Conservation (phyloP, 1,140 invertebrate genomes). For the Trigoniulus corallinus region DNA sequence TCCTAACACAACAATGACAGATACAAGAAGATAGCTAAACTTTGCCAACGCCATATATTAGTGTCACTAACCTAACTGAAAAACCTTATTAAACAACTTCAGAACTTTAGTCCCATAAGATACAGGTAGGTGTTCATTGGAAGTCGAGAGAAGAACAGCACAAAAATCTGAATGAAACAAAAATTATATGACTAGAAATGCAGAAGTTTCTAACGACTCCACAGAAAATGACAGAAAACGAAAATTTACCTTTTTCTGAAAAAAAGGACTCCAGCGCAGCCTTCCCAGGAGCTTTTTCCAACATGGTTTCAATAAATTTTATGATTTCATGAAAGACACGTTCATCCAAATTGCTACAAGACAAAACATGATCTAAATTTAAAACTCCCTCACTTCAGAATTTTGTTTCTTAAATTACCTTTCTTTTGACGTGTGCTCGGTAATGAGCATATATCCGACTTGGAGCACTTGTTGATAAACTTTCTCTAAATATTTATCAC, state of each 20-base stretch:
- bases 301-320: constrained; percentile 63
- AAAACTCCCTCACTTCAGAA: constrained; percentile 3
- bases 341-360: constrained; percentile 38
- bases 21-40: too few relatives aligned
- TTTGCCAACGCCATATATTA: too few relatives aligned
- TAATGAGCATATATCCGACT: constrained; percentile 46
- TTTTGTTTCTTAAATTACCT: constrained; percentile 16
- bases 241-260: constrained; percentile 17
- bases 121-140: constrained; percentile 43
- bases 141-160: constrained; percentile 43
- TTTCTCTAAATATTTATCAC: constrained; percentile 39
- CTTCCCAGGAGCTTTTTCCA: constrained; percentile 59
- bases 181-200: neutral
- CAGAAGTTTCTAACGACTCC: neutral
- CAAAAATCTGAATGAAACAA: neutral
- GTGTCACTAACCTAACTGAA: constrained; percentile 44
- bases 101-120: constrained; percentile 55
- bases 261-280: constrained; percentile 69
- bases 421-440: constrained; percentile 21
- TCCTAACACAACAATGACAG: too few relatives aligned
- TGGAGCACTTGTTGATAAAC: constrained; percentile 45
- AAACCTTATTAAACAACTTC: constrained; percentile 62
- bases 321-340: constrained; percentile 49
- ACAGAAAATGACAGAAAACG: neutral
- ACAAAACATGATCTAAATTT: neutral